Conservation (phyloP, 2,888 invertebrate genomes). For the Nebria salina region DNA sequence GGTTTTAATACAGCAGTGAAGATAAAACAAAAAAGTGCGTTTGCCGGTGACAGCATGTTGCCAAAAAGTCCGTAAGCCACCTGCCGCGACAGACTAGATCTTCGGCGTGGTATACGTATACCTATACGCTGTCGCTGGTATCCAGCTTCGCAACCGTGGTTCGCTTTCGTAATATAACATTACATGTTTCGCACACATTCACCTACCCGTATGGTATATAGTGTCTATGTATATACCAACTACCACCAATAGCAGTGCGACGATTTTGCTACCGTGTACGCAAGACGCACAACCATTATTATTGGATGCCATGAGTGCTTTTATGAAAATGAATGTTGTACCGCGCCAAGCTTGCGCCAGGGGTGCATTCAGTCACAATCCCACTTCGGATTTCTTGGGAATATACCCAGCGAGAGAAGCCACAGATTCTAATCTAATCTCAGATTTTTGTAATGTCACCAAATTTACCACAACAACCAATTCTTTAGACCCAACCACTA, state of each 20-base stretch:
- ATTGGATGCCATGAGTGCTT: constrained; percentile 43
- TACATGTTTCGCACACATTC: neutral
- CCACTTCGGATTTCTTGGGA: neutral
- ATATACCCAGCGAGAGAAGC: neutral
- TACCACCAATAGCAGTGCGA: neutral
- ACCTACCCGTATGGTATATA: neutral
- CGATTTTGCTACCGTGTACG: neutral
- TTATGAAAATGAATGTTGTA: constrained; percentile 43
- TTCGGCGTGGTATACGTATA: neutral
- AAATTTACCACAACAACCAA: too few species aligned
- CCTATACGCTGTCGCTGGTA: neutral
- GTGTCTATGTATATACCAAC: neutral
- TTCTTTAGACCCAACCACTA: too few species aligned
- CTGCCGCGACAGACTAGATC: constrained; percentile 9
- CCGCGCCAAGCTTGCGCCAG: neutral
- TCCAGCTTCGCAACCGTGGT: neutral
- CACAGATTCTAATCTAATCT: neutral
- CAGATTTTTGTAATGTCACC: neutral
- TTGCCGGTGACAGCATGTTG: constrained; percentile 13
- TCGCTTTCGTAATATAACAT: constrained; percentile 15
- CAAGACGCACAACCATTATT: constrained; percentile 25
- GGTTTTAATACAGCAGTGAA: neutral
- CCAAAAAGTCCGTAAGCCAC: constrained; percentile 11
- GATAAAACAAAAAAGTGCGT: constrained; percentile 3
- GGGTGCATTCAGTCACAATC: neutral